These are phyloP conservation scores for Eulemur macaco DNA, from an alignment of 2,113 vertebrate genomes.

Conservation along the genomic window DNA sequence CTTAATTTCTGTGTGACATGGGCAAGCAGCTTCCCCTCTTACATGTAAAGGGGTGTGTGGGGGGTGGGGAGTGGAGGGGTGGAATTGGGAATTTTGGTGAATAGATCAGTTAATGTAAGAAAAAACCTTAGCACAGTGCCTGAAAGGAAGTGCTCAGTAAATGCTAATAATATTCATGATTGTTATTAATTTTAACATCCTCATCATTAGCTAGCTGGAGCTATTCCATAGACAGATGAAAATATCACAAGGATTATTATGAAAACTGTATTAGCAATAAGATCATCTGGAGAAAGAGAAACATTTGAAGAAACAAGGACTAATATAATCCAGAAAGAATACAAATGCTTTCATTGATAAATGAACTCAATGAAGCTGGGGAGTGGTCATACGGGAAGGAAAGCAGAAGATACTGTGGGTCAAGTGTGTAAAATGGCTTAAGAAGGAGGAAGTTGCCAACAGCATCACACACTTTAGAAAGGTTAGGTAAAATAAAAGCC, in stretches of 20 bases:
- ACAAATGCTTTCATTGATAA: background rate
- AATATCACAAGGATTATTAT: background rate
- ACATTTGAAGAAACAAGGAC: background rate
- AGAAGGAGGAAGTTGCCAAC: background rate
- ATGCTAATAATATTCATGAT: background rate
- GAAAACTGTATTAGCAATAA: background rate
- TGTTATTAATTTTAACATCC: slow-evolving; percentile 19
- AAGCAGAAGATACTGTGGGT: background rate
- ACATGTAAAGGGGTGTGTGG: background rate
- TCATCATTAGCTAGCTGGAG: background rate
- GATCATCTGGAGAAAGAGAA: background rate
- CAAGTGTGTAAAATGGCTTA: background rate
- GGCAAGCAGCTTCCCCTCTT: background rate
- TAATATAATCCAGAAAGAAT: background rate
- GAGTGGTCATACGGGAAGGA: background rate
- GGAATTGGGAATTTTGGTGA: background rate
- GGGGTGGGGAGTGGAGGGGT: accelerated
- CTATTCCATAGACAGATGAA: slow-evolving; percentile 8
- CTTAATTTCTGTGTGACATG: background rate
- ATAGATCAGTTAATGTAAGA: background rate
- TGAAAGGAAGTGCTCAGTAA: background rate
- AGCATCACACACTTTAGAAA: background rate
- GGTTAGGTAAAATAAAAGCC: background rate
- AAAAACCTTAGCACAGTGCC: background rate
- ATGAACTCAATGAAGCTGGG: background rate